phyloP scores from a whole-genome alignment of 2,113 vertebrate species.

The Cathartes aura region DNA sequence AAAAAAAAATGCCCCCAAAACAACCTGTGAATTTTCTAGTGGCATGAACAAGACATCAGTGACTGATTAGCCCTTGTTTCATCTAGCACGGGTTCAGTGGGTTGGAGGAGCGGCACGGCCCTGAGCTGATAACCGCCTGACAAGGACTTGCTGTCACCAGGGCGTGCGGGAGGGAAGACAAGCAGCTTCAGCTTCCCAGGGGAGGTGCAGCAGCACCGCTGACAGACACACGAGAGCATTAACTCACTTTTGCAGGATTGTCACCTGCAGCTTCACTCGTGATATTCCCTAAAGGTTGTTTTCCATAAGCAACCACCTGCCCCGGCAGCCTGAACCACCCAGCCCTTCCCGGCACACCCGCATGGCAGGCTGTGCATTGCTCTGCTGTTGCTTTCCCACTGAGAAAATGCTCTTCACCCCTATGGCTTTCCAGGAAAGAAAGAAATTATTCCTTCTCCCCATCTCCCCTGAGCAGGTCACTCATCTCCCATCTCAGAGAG shows the following conservation, averaged over 20 bases:
- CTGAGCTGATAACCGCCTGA: background rate
- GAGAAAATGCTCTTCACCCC: background rate
- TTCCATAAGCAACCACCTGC: background rate
- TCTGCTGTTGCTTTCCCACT: background rate
- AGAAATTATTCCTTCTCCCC: background rate
- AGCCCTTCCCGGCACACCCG: rapidly evolving
- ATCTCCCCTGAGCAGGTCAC: background rate
- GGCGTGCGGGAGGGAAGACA: background rate
- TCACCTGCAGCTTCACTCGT: background rate
- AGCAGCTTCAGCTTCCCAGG: background rate
- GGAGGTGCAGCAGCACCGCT: no score
- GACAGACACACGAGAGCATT: background rate
- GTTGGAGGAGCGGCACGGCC: background rate
- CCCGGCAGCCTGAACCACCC: background rate
- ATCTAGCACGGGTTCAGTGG: background rate
- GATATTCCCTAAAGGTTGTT: background rate
- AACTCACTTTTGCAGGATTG: background rate
- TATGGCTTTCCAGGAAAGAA: background rate
- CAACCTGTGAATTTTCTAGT: background rate
- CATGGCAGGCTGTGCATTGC: background rate
- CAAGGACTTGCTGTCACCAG: background rate
- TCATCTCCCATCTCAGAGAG: background rate
- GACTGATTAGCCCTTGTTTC: background rate
- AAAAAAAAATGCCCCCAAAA: background rate
- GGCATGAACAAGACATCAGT: background rate